Evolutionary conservation across 1,140 invertebrate species (phyloP), one percentile per base, ranked within the genome.

Genomic region (Phocides pigmalion): DNA sequence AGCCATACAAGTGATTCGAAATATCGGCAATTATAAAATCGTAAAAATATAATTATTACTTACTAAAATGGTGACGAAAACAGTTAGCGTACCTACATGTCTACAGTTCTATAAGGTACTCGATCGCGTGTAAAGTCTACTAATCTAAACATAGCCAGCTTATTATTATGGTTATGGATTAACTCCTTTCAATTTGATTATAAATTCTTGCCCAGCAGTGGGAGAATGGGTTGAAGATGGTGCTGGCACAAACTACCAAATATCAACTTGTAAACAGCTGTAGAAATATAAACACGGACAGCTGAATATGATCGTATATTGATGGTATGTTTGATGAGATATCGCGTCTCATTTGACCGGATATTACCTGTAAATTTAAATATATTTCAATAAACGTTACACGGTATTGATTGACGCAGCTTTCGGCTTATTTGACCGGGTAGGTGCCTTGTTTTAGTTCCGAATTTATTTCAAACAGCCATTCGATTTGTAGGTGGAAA

Each of bases 401-500:
- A 41, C n/a, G 8, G 50, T 54, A 54, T 54, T 37, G 50, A 54
- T 54, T 54, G 50, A 39, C 16, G 49, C 32, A 54, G 50, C 50
- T 53, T 53, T 53, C 50, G 32, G 50, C 32, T 54, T 54, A 54
- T 54, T 54, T 54, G 47, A n/a, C 32, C 17, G 35, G 53, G 12
- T 16, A 41, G 9, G 49, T 19, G 35, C 39, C 39, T 56, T 56
- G 53, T 56, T 56, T 56, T 56, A 56, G 51, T 3, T 15, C 14
- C 20, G 53, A 42, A 56, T 56, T 56, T 56, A 56, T 56, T 56
- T 42, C 39, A 56, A 39, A 54, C 37, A 28, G 32, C 37, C 19
- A 44, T 56, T 42, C 37, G 53, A 56, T 56, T 56, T 56, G 20
- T 28, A 56, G 2, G 39, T 41, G 44, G 53, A 56, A 56, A 56